Evolutionary conservation across 2,888 invertebrate species (phyloP).

Genomic region (Nymphalis c-album): DNA sequence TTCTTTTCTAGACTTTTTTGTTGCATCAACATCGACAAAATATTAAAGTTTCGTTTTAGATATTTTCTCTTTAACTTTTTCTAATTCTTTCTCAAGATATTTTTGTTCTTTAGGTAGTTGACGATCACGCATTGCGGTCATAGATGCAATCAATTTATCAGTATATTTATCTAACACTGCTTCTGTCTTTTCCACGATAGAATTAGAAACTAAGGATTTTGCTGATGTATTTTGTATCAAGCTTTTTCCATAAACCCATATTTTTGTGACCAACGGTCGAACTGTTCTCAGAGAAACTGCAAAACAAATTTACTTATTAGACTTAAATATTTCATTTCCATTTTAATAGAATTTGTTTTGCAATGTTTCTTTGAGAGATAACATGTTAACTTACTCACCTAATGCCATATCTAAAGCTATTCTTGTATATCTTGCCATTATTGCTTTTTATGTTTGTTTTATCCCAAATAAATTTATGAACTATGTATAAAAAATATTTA

Average conservation of each 20-base stretch:
- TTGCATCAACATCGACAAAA: background rate
- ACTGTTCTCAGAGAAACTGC: conserved; percentile 68
- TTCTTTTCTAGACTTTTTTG: background rate
- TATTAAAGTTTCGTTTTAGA: conserved; percentile 20
- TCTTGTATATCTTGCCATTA: conserved; percentile 60
- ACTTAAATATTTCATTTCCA: conserved; percentile 3
- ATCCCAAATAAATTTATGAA: background rate
- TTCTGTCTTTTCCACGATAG: conserved; percentile 55
- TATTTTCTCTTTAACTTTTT: conserved; percentile 44
- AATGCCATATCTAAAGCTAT: conserved; percentile 62
- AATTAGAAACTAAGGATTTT: conserved; percentile 54
- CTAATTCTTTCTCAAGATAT: conserved; percentile 61
- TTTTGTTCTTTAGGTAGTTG: conserved; percentile 55
- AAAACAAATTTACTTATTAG: conserved; percentile 55
- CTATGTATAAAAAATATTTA: background rate
- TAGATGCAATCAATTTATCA: conserved; percentile 45
- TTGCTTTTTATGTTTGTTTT: conserved; percentile 5
- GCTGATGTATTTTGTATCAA: conserved; percentile 49
- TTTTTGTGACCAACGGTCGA: conserved; percentile 54
- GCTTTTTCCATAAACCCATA: conserved; percentile 56
- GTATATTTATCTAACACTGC: conserved; percentile 41
- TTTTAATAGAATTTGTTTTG: conserved; percentile 60
- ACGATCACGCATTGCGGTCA: conserved; percentile 50
- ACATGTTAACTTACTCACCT: conserved; percentile 46
- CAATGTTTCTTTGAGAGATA: conserved; percentile 52